These are phyloP conservation scores for Acleris sparsana DNA, from an alignment of 2,888 invertebrate genomes.

Conservation along the genomic window DNA sequence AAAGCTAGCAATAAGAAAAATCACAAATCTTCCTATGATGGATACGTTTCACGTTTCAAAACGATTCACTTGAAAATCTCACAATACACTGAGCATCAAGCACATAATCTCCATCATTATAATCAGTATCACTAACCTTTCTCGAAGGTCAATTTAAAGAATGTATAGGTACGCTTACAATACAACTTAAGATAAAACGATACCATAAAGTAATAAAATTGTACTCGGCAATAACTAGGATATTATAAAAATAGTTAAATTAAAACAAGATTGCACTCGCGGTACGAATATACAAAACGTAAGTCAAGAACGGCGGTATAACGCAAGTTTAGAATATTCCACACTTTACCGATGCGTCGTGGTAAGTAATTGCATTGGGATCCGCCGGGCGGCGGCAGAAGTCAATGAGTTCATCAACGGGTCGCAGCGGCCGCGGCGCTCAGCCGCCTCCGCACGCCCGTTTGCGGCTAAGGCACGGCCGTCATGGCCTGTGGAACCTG, in stretches of 20 bases:
- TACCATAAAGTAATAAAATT: constrained; percentile 69
- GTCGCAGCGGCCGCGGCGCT: constrained; percentile 44
- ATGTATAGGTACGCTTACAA: constrained; percentile 82
- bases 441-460: constrained; percentile 42
- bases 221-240: constrained; percentile 74
- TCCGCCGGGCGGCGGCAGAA: constrained; percentile 62
- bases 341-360: constrained; percentile 72
- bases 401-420: constrained; percentile 51
- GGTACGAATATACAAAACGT: constrained; percentile 59
- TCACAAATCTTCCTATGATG: constrained; percentile 68
- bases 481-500: constrained; percentile 84
- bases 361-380: constrained; percentile 64
- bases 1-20: constrained; percentile 77
- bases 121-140: constrained; percentile 83
- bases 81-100: constrained; percentile 65
- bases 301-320: constrained; percentile 60
- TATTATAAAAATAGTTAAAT: constrained; percentile 56
- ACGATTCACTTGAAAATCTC: constrained; percentile 63
- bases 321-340: constrained; percentile 74
- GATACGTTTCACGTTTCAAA: constrained; percentile 68
- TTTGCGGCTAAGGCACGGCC: constrained; percentile 66
- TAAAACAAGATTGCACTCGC: constrained; percentile 69
- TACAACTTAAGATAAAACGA: constrained; percentile 75
- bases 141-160: constrained; percentile 82
- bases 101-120: constrained; percentile 69